Base-by-base conservation (phyloP, 2,888 invertebrate species). In the Agonopterix alstromeriana region DNA sequence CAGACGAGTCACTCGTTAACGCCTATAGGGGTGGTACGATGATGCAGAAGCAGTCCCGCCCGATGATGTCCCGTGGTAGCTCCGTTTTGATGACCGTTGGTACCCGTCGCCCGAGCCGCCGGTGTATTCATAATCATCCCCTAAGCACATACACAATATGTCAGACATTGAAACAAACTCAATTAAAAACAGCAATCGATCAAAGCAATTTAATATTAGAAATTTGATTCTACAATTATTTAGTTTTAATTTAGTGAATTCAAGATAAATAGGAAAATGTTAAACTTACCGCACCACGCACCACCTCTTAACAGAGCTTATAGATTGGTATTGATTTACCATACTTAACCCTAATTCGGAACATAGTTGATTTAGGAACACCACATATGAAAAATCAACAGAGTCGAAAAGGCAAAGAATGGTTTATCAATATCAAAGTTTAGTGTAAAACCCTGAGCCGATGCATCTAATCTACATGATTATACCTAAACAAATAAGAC, bases 261-360 rank as follows among this genome's bases (percentile, higher is more conserved):
- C 47, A 35, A 50, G 35, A 43, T 51, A 47, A 49, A 44, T 54
- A 51, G 42, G 49, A 58, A 43, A 54, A 53, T 49, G 27, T 38
- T 47, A 56, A 65, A 83, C 84, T 86, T 82, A 86, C 85, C 85
- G 82, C 86, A 86, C 83, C 86, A 86, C 86, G 83, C 85, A 81
- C 85, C 82, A 65, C 51, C 61, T 68, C 67, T 42, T 42, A 42
- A 1, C 42, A 2, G 42, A 42, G 12, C 11, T 12, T 38, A n/a
- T 10, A 38, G 3, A 27, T 27, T 27, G 27, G 27, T 27, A 27
- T 27, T 27, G 27, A 27, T 27, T 5, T 27, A 27, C 27, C 27
- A 27, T 27, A 27, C 27, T 27, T 27, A 27, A 27, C 27, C 27
- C 27, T 27, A 0, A 27, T 27, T 27, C 5, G 7, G 27, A 27